These are phyloP conservation scores for Adelosebastes latens DNA, from an alignment of 2,797 vertebrate species.

Conservation along the genomic window DNA sequence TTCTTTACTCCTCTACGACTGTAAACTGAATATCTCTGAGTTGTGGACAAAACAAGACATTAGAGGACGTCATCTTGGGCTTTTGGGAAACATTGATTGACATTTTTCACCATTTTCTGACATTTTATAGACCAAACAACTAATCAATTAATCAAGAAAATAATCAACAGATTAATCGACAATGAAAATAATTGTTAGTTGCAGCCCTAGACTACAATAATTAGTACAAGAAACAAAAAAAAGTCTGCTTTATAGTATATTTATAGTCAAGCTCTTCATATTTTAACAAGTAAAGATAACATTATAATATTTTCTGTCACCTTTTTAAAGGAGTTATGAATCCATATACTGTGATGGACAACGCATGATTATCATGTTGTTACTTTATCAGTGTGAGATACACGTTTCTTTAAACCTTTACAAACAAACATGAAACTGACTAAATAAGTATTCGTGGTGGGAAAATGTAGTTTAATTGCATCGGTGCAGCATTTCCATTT, in stretches of 20 bases:
- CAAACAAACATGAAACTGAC: neutral
- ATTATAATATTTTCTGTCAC: neutral
- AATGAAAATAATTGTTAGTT: too few relatives aligned
- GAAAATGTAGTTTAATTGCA: constrained; percentile 10
- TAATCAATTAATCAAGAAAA: too few relatives aligned
- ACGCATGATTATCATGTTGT: neutral
- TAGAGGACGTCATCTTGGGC: too few relatives aligned
- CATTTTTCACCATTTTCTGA: too few relatives aligned
- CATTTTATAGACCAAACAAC: too few relatives aligned
- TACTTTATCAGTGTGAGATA: neutral
- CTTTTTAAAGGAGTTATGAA: neutral
- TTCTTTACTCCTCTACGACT: too few relatives aligned
- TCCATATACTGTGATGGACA: neutral
- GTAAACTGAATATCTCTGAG: too few relatives aligned
- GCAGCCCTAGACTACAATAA: neutral
- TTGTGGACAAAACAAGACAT: too few relatives aligned
- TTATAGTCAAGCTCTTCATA: neutral
- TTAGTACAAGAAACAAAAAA: neutral
- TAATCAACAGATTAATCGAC: too few relatives aligned
- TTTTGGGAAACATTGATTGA: too few relatives aligned
- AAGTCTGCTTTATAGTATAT: neutral
- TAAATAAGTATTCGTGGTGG: neutral
- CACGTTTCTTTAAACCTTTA: neutral
- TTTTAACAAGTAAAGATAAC: neutral
- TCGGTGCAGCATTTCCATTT: neutral